These are phyloP conservation scores for Crepidodera aurea DNA, from an alignment of 2,888 invertebrate species.

Conservation along the genomic window DNA sequence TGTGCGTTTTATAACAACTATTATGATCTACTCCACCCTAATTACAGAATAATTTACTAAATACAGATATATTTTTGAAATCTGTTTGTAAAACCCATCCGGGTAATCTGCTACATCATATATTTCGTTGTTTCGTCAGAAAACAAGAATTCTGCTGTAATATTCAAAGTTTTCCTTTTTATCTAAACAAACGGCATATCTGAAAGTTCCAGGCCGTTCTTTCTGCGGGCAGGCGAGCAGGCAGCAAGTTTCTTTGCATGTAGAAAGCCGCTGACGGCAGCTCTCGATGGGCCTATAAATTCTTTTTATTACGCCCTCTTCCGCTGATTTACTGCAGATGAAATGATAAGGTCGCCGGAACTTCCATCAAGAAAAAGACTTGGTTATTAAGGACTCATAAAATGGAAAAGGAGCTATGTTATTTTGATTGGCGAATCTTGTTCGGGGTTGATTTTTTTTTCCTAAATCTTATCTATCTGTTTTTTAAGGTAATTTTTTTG, in stretches of 20 bases:
- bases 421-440: slow-evolving; percentile 15
- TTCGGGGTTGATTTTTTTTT: neutral
- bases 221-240: too few species aligned
- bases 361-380: slow-evolving; percentile 29
- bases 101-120: too few species aligned
- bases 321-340: slow-evolving; percentile 33
- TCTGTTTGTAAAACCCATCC: too few species aligned
- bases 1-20: too few species aligned
- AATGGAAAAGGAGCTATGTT: slow-evolving; percentile 16
- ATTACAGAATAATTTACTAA: too few species aligned
- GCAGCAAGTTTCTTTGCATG: slow-evolving; percentile 25
- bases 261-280: slow-evolving; percentile 22
- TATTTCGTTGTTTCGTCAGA: neutral
- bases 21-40: too few species aligned
- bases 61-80: too few species aligned
- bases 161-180: slow-evolving; percentile 3
- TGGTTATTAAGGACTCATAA: slow-evolving; percentile 29
- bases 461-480: neutral
- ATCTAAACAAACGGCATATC: slow-evolving; percentile 18
- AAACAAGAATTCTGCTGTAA: neutral
- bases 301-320: slow-evolving; percentile 31
- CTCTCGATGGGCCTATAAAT: slow-evolving; percentile 37
- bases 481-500: too few species aligned
- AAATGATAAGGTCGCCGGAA: slow-evolving; percentile 37
- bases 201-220: slow-evolving; percentile 4